These are phyloP conservation scores for Tipula unca DNA, from an alignment of 2,888 invertebrate genomes.

Conservation along the genomic window DNA sequence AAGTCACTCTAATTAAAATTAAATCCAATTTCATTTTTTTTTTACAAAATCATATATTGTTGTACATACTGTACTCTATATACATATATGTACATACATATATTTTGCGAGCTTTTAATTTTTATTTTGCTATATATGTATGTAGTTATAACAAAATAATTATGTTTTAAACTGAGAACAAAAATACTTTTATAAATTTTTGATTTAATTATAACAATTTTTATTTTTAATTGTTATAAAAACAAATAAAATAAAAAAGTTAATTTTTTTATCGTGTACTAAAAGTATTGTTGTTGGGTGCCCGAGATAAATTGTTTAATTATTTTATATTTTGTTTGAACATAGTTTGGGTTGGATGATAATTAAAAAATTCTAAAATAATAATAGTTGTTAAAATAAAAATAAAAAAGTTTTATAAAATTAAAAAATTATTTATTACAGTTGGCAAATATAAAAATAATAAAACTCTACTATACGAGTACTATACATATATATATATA, in stretches of 20 bases:
- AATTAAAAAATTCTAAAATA: conserved; percentile 4
- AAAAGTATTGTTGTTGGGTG: neutral
- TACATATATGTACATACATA: neutral
- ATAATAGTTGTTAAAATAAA: neutral
- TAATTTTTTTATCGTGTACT: neutral
- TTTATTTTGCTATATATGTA: neutral
- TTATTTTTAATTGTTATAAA: neutral
- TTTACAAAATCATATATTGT: neutral
- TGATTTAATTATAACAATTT: neutral
- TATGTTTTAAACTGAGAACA: neutral
- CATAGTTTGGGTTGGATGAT: neutral
- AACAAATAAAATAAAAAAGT: neutral
- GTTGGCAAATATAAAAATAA: neutral
- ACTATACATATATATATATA: no score
- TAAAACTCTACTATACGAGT: no score
- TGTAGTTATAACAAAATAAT: conserved; percentile 1
- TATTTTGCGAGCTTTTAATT: neutral
- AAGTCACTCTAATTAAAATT: neutral
- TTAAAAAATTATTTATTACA: neutral
- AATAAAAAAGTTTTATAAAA: neutral
- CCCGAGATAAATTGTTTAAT: neutral
- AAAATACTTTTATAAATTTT: neutral
- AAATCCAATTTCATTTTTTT: neutral
- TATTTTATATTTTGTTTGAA: neutral
- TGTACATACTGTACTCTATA: neutral